These are phyloP conservation scores for Lichenostomus cassidix DNA, from an alignment of 2,113 vertebrate genomes.

Conservation along the genomic window DNA sequence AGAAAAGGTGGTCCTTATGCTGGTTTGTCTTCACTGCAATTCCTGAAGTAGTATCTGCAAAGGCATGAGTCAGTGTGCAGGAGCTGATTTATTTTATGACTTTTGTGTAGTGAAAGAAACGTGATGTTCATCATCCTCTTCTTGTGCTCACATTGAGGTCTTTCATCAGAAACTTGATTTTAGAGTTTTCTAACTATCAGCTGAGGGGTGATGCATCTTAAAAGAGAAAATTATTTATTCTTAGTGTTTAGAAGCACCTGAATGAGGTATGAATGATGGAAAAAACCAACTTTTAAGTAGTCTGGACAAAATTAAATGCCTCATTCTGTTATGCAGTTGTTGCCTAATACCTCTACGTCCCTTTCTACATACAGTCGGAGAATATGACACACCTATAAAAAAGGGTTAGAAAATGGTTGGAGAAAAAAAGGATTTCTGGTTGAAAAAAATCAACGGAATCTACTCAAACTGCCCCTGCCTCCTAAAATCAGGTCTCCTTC, in stretches of 20 bases:
- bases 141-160: not conserved
- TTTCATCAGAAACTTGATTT: not conserved
- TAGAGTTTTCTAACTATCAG: not conserved
- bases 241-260: not conserved
- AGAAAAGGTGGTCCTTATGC: not conserved
- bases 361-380: not conserved
- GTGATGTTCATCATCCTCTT: not conserved
- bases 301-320: slow-evolving; percentile 2
- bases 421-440: not conserved
- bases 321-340: not conserved
- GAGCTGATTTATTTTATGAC: not conserved
- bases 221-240: not conserved
- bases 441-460: not conserved
- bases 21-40: not conserved
- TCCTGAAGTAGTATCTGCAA: not conserved
- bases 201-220: not conserved
- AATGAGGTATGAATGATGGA: not conserved
- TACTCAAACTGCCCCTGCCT: fast-evolving
- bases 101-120: not conserved
- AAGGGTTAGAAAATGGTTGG: not conserved
- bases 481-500: not conserved
- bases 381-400: not conserved
- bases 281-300: not conserved
- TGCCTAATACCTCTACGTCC: not conserved
- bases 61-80: not conserved